Percentiles rank a stretch among this genome's conserved stretches.
phyloP scores from a whole-genome alignment of 2,888 invertebrate genomes.

The Meganola albula region DNA sequence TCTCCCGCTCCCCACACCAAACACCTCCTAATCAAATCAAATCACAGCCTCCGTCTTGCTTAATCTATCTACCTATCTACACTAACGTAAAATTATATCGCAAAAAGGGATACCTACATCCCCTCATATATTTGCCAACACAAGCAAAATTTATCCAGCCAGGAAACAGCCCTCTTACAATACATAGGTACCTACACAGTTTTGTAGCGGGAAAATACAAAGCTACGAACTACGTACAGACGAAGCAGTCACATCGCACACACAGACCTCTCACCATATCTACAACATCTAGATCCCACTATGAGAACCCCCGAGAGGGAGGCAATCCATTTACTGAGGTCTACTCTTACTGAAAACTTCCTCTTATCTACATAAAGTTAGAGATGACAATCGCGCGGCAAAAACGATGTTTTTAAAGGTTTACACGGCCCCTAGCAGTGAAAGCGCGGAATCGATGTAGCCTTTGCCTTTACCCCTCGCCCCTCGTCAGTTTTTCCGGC shows the following conservation, averaged over 20 bases:
- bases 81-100: slow-evolving; percentile 74
- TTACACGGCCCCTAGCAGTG: slow-evolving; percentile 78
- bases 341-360: slow-evolving; percentile 56
- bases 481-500: slow-evolving; percentile 76
- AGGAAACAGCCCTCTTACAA: slow-evolving; percentile 62
- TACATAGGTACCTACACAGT: slow-evolving; percentile 60
- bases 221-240: slow-evolving; percentile 40
- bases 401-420: slow-evolving; percentile 74
- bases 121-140: slow-evolving; percentile 77
- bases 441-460: slow-evolving; percentile 79
- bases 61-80: slow-evolving; percentile 75
- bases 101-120: slow-evolving; percentile 73
- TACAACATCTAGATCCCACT: slow-evolving; percentile 78
- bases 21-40: slow-evolving; percentile 78
- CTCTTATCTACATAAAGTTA: slow-evolving; percentile 61
- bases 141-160: slow-evolving; percentile 74
- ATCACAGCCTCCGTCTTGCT: slow-evolving; percentile 76
- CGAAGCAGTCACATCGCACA: slow-evolving; percentile 35
- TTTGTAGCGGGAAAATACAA: slow-evolving; percentile 63
- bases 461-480: slow-evolving; percentile 76
- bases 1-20: slow-evolving; percentile 67
- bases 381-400: slow-evolving; percentile 73
- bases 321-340: slow-evolving; percentile 74
- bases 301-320: slow-evolving; percentile 76
- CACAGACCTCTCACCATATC: slow-evolving; percentile 69